Conservation (phyloP, 2,113 vertebrate species). For the Zootoca vivipara region DNA sequence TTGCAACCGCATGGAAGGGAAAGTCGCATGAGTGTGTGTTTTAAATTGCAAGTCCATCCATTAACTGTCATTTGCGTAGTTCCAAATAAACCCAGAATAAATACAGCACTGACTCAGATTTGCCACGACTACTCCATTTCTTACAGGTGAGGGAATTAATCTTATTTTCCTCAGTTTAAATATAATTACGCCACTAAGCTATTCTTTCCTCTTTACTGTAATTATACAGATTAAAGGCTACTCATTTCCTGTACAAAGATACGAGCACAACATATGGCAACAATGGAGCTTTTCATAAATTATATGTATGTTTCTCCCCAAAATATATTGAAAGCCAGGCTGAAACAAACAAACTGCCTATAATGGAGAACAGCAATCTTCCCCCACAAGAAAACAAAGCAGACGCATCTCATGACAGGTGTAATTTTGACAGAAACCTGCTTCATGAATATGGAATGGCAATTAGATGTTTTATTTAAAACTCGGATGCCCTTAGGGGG, state of each 20-base stretch:
- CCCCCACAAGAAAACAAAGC: constrained; percentile 26
- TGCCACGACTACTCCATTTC: background rate
- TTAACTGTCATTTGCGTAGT: background rate
- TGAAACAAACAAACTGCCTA: background rate
- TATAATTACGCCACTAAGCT: constrained; percentile 1
- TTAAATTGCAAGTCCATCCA: background rate
- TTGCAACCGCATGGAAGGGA: background rate
- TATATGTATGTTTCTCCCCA: background rate
- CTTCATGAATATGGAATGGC: background rate
- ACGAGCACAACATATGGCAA: constrained; percentile 6
- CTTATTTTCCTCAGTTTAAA: constrained; percentile 9
- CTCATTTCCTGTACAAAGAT: constrained; percentile 14
- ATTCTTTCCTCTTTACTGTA: constrained; percentile 15
- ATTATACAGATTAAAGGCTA: constrained; percentile 50
- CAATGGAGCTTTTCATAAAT: constrained; percentile 40
- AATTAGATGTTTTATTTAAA: constrained; percentile 29
- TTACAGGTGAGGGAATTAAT: background rate
- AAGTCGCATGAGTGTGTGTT: background rate
- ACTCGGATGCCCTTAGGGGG: background rate
- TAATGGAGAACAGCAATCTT: constrained; percentile 42
- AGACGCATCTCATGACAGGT: constrained; percentile 20
- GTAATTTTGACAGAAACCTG: background rate
- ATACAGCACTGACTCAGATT: background rate
- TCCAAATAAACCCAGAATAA: background rate
- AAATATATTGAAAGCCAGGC: background rate